phyloP scores from a whole-genome alignment of 92 coral and sea anemone species.

The Zoanthus solanderi region DNA sequence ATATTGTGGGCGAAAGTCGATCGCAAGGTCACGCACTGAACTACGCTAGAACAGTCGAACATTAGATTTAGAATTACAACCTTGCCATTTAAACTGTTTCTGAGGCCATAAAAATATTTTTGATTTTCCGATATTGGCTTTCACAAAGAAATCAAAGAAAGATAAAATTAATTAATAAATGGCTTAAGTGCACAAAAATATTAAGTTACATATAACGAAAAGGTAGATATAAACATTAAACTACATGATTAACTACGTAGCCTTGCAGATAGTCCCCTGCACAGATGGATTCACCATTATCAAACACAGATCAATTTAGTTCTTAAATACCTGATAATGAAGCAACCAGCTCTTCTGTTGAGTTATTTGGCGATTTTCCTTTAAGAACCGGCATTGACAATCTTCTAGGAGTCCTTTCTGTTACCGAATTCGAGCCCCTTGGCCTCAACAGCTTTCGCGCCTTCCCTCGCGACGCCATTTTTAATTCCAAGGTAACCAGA shows the following conservation, averaged over 20 bases:
- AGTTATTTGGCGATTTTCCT: conserved; percentile 41
- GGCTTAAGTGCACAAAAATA: not conserved
- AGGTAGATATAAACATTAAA: not conserved
- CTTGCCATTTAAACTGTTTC: not conserved
- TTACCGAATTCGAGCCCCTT: conserved; percentile 21
- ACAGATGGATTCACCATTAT: not conserved
- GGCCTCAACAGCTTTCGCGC: conserved; percentile 62
- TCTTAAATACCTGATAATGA: conserved; percentile 63
- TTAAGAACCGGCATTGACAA: conserved; percentile 34
- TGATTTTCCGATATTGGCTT: conserved; percentile 2
- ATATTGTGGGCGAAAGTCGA: not conserved
- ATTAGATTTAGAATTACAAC: not conserved
- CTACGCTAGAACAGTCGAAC: not conserved
- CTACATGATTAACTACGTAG: not conserved
- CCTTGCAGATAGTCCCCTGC: not conserved
- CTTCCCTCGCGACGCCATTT: conserved; percentile 78
- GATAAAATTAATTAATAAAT: not conserved
- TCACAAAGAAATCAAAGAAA: not conserved
- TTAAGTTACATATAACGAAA: not conserved
- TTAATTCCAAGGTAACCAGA: conserved; percentile 64
- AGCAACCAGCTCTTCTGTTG: conserved; percentile 65
- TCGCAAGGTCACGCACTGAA: conserved; percentile 8
- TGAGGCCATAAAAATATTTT: not conserved
- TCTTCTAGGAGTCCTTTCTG: conserved; percentile 4
- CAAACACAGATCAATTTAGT: not conserved